Base-by-base conservation (phyloP, 2,888 invertebrate genomes). In the Carcina quercana region DNA sequence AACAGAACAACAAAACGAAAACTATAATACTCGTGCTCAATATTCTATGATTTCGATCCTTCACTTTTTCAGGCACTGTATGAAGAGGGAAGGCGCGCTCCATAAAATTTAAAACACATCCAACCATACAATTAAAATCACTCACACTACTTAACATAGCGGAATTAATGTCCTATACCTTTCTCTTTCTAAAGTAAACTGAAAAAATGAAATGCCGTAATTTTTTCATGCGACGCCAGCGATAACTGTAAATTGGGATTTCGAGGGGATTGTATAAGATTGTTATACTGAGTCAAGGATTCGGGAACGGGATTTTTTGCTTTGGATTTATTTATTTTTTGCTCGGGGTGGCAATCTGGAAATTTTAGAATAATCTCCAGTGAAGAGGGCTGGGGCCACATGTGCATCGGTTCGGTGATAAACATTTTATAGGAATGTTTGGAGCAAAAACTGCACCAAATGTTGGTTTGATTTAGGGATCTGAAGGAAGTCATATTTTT, bases 381-480 rank as follows among this genome's bases (percentile, higher is more conserved):
- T 68, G 66, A 67, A 72, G 76, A 71, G 74, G 71, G 63, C 59
- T 60, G 68, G 51, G 32, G 51, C 59, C 80, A 82, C 82, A 82
- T 82, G 82, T 80, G 80, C 59, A 38, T 38, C n/a, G 44, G 50
- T 50, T 51, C 62, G 70, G 73, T 60, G 82, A 83, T 83, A 82
- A 83, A 83, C 80, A 83, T 82, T 83, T 83, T 82, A 83, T 83
- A 74, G 76, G 80, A 80, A 82, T 80, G 73, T 75, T 65, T 55
- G 58, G 59, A 62, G 72, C 79, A 82, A 83, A 83, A 83, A 82
- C 70, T 70, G 52, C 57, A 64, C 79, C 79, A 76, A 80, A 80
- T 80, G 80, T 75, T 61, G 66, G 60, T 60, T 64, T 69, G 66
- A 63, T 74, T 74, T 69, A 68, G 53, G 68, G 69, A 59, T 63